A percentile compares a stretch with the other conserved stretches of the same genome.
Evolutionary conservation across 2,888 invertebrate genomes (phyloP).

Genomic region (Autographa pulchrina): DNA sequence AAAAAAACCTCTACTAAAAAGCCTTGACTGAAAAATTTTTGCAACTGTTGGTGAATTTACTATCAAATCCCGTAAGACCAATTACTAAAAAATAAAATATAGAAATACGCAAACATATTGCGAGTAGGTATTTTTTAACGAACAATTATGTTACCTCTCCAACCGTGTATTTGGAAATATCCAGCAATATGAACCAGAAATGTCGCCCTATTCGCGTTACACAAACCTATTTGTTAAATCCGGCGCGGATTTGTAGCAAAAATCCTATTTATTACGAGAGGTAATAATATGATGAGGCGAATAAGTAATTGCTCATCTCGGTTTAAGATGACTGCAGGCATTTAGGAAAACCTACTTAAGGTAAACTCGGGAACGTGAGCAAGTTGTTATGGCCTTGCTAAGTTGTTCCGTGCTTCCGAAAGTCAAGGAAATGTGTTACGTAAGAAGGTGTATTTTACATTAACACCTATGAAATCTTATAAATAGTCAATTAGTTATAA

Average conservation of each 20-base stretch:
- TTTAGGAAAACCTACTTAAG: neutral
- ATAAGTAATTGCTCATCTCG: constrained; percentile 26
- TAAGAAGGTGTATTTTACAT: neutral
- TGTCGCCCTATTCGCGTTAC: constrained; percentile 67
- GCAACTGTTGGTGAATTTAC: neutral
- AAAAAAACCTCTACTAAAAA: too few species aligned
- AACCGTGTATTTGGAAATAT: constrained; percentile 21
- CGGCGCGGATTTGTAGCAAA: constrained; percentile 60
- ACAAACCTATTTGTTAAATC: constrained; percentile 69
- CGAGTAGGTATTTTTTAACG: neutral
- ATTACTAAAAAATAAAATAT: neutral
- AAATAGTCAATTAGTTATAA: too few species aligned
- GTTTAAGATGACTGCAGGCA: constrained; percentile 3
- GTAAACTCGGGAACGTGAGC: neutral
- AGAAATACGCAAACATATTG: neutral
- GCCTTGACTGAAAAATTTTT: too few species aligned
- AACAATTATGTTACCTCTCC: constrained; percentile 11
- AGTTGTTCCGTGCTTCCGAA: neutral
- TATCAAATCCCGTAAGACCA: neutral
- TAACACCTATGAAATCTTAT: neutral
- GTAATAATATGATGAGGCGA: constrained; percentile 33
- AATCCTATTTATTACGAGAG: constrained; percentile 39
- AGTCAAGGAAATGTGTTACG: neutral
- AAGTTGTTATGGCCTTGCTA: neutral
- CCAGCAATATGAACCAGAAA: constrained; percentile 21